Base-by-base conservation (phyloP, 2,888 invertebrate species). In the Tuberolachnus salignus region DNA sequence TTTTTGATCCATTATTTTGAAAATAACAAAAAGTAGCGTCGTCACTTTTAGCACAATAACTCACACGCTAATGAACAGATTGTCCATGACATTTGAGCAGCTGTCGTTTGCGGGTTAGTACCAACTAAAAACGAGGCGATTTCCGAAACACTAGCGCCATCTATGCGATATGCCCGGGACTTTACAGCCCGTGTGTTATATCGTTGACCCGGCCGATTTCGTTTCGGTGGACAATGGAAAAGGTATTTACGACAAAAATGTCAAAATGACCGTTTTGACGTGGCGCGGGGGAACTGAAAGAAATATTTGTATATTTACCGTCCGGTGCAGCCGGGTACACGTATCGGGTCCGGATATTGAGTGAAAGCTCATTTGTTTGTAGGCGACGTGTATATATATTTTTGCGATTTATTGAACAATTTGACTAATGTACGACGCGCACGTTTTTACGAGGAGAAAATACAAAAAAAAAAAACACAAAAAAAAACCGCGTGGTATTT, bases 371-470 rank as follows among this genome's bases (percentile, higher is more conserved):
- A 63, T 73, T 73, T 63, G 34, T 73, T 63, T n/a, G 34, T 23
- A 51, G 21, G 51, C 21, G 2, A 21, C 59, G 9, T 34, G 34
- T 34, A 34, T 34, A 34, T 34, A 34, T 73, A 51, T 63, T 73
- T 42, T 61, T 53, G 42, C 42, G 49, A 21, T 34, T 4, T 63
- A 63, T 73, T 63, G 51, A 73, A 53, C 11, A 42, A 63, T 73
- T 73, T 51, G 49, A 51, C 51, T 73, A 73, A 73, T 73, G 63
- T 42, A 73, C 63, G 51, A 73, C 63, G 63, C 34, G 51, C 6
- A 14, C 21, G 73, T 73, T 53, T 44, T 51, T 14, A 34, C 49
- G 9, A 23, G 9, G n/a, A n/a, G n/a, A n/a, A n/a, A n/a, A n/a
- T n/a, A 46, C 14, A 49, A 19, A 19, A 44, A 46, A n/a, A 11